Percentiles rank a stretch among this genome's conserved stretches.
phyloP scores from a whole-genome alignment of 2,113 vertebrate species.

The Cranoglanis bouderius region DNA sequence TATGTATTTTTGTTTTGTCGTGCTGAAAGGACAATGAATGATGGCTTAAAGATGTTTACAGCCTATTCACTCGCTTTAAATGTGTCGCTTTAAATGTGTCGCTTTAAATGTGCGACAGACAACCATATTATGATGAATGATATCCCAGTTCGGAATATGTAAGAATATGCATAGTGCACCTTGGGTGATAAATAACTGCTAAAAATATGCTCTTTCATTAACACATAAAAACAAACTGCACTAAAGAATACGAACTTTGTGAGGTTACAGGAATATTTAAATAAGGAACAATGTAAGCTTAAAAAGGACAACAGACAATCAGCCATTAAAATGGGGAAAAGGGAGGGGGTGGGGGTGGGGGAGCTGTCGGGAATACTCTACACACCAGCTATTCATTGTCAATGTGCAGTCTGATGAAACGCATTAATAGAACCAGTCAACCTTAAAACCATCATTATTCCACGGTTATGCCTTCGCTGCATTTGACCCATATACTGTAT shows the following conservation, averaged over 20 bases:
- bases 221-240: not conserved
- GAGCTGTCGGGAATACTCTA: too few species aligned
- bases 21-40: conserved; percentile 30
- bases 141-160: not conserved
- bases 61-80: conserved; percentile 14
- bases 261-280: not conserved
- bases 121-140: conserved; percentile 4
- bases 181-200: not conserved
- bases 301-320: not conserved
- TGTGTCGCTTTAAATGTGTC: conserved; percentile 15
- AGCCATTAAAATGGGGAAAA: not conserved
- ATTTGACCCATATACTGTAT: not conserved
- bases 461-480: not conserved
- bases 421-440: not conserved
- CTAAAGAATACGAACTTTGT: not conserved
- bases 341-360: too few species aligned
- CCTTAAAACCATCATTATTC: not conserved
- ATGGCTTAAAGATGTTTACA: conserved; percentile 43
- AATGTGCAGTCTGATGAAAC: not conserved
- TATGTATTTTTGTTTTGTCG: conserved; percentile 50
- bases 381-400: not conserved
- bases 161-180: not conserved
- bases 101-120: conserved; percentile 28
- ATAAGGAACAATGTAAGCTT: not conserved
- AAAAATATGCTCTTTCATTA: not conserved